Base-by-base conservation (phyloP, 2,113 vertebrate species). In the Vulpes vulpes region DNA sequence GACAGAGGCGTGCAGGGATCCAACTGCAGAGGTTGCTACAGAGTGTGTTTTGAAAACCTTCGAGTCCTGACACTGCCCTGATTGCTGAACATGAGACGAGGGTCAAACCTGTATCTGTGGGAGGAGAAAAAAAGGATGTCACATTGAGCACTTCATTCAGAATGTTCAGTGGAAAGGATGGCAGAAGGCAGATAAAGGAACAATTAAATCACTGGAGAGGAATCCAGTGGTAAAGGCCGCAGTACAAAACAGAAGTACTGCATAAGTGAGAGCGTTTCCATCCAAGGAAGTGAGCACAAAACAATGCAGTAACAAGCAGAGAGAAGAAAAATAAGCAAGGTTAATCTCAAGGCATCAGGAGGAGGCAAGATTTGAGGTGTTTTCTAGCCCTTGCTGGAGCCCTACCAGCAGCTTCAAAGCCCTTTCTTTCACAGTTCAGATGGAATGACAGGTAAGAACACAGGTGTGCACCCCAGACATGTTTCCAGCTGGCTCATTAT, bases 71-170 rank as follows among this genome's bases (percentile, higher is more conserved):
- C 3, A 12, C 60, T 90, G 35, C 98, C 98, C 0, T 98, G 98
- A 59, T 93, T 97, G 97, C 62, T 98, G 98, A 99, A 99, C 99
- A 99, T 99, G 79, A 99, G 98, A n/a, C 98, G 98, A 30, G 99
- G 99, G 88, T 99, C 99, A 97, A 99, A 99, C 89, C 96, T 98
- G 92, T 99, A 99, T 23, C 99, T 99, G 35, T 0, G 69, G 62
- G 49, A 8, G 74, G 64, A 43, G 20, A 87, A 25, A 59, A 92
- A 8, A 25, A 90, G 8, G 35, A 19, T 0, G 35, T 35, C 25
- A 69, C 22, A 0, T 92, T 3, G 25, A 71, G 71, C 32, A 67
- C 38, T n/a, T 82, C 32, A 0, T 16, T n/a, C 16, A 23, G 76
- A 51, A 55, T 62, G 32, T 19, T 51, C 53, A 32, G 32, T 87